Conservation (phyloP, 2,113 vertebrate species). For the Dolichallabes microphthalmus region DNA sequence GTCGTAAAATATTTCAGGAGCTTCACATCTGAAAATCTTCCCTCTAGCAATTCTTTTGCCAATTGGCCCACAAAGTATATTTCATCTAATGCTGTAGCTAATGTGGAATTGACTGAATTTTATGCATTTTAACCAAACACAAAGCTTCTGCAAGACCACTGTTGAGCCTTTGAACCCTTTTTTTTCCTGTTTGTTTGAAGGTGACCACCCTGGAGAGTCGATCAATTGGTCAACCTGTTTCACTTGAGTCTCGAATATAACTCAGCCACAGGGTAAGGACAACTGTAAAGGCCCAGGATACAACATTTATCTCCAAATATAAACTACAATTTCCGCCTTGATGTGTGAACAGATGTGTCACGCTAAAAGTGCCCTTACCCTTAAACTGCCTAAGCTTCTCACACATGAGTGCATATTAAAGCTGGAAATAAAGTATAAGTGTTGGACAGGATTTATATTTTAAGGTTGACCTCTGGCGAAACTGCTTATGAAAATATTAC, state of each 20-base stretch:
- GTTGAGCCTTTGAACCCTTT: neutral
- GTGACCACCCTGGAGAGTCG: neutral
- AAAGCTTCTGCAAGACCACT: neutral
- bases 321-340: neutral
- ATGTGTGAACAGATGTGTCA: neutral
- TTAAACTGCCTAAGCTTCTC: conserved; percentile 8
- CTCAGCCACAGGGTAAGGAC: neutral
- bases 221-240: neutral
- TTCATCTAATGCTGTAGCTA: neutral
- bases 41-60: neutral
- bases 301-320: neutral
- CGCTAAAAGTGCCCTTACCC: conserved; percentile 5
- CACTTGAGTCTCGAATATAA: neutral
- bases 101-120: neutral
- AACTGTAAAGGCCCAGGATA: neutral
- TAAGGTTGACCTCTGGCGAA: conserved; percentile 8
- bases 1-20: neutral
- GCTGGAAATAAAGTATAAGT: neutral
- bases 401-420: conserved; percentile 11
- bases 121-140: neutral
- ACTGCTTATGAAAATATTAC: conserved; percentile 22
- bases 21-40: neutral
- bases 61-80: neutral
- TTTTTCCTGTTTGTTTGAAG: neutral
- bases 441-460: conserved; percentile 30